Evolutionary conservation across 2,113 vertebrate genomes (phyloP).

Genomic region (Crotalus tigris): DNA sequence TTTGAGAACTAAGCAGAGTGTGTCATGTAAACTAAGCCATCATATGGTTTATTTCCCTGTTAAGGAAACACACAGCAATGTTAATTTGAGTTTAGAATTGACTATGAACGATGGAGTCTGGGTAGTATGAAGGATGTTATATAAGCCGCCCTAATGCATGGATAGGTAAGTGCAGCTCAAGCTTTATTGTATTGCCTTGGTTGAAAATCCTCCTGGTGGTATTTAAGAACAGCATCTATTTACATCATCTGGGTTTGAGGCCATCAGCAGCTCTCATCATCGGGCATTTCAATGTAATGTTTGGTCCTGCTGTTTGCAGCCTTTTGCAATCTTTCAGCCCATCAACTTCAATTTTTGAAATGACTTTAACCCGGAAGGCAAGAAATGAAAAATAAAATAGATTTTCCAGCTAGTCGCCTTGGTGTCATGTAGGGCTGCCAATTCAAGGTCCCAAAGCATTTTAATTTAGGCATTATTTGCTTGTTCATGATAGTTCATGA

Average conservation of each 20-base stretch:
- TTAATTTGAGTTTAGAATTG: background rate
- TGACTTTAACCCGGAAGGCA: slow-evolving; percentile 3
- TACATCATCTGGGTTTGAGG: background rate
- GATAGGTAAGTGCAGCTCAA: background rate
- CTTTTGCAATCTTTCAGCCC: background rate
- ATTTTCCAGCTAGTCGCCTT: slow-evolving; percentile 38
- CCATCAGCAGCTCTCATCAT: background rate
- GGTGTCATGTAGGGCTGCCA: slow-evolving; percentile 22
- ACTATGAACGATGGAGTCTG: background rate
- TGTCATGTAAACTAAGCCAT: background rate
- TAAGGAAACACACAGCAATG: background rate
- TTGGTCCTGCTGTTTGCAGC: background rate
- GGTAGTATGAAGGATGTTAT: background rate
- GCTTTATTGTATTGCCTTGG: background rate
- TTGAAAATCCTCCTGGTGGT: background rate
- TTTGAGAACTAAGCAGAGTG: background rate
- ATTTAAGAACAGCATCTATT: background rate
- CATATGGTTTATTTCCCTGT: background rate
- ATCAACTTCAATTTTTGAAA: slow-evolving; percentile 4
- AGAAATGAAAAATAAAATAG: slow-evolving; percentile 30
- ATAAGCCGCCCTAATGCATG: background rate
- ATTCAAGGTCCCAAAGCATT: background rate
- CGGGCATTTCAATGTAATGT: background rate
- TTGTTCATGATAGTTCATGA: background rate
- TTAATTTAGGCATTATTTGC: slow-evolving; percentile 30